Evolutionary conservation across 2,888 invertebrate species (phyloP).

Genomic region (Mesopsocus fuscifrons): DNA sequence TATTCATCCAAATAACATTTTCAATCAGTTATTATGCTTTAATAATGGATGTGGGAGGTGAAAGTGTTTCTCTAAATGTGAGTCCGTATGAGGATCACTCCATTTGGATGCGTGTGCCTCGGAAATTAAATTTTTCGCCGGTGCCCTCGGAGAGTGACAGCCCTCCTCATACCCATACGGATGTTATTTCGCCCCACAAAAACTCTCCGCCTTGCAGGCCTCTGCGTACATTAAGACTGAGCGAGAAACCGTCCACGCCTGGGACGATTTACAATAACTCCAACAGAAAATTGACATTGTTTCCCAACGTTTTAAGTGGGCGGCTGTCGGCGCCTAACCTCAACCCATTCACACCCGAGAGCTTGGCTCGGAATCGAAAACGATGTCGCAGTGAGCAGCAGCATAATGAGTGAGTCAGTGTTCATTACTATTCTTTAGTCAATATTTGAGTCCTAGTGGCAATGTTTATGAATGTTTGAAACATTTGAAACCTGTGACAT

Average conservation of each 20-base stretch:
- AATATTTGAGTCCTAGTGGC: too few relatives aligned
- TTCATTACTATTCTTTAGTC: too few relatives aligned
- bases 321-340: conserved; percentile 3
- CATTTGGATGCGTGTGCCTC: background rate
- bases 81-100: background rate
- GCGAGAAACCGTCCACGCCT: conserved; percentile 7
- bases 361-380: background rate
- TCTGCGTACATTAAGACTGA: background rate
- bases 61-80: background rate
- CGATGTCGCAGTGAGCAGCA: background rate
- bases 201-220: conserved; percentile 1
- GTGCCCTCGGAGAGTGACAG: background rate
- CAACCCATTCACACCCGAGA: conserved; percentile 6
- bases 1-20: too few relatives aligned
- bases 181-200: background rate
- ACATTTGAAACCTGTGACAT: too few relatives aligned
- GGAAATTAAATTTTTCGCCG: conserved; percentile 7
- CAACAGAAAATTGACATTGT: background rate
- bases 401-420: background rate
- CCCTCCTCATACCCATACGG: background rate
- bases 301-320: background rate
- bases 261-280: conserved; percentile 1
- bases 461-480: too few relatives aligned
- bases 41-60: background rate
- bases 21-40: background rate